Evolutionary conservation across 2,888 invertebrate genomes (phyloP), one percentile per base, ranked within the genome.

Genomic region (Polydrusus pterygomalis): DNA sequence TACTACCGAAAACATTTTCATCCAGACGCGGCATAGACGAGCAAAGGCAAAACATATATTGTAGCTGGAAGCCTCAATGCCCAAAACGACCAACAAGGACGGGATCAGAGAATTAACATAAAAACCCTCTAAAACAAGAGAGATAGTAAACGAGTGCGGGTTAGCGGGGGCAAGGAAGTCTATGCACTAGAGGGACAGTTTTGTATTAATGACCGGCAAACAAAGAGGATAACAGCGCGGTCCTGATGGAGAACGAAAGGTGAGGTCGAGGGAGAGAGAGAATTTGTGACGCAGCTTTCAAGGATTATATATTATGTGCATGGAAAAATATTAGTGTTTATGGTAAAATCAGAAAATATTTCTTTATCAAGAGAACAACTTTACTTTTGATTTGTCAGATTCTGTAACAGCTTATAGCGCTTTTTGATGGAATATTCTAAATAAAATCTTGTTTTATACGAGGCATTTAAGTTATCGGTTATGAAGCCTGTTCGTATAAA

Each of bases 121-220:
- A 70, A 74, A 74, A 74, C 47, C 74, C 54, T 70, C 38, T 70
- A 70, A 74, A 69, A 63, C 64, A 63, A 74, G 74, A 38, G 74
- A 69, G 74, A 74, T 63, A 64, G 67, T 30, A 38, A 58, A 18
- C 34, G 49, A 49, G 62, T 17, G 51, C 30, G 56, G 47, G 60
- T 17, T n/a, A 45, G 43, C 34, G 58, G 45, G 70, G 67, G 47
- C 40, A 45, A 78, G 78, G 78, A 82, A 81, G 82, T 81, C 80
- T 81, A 81, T 79, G 83, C 80, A 81, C 80, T 82, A 83, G 82
- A 83, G 83, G 83, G 83, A 83, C 80, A 81, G 82, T 82, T 74
- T 83, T 82, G 82, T 81, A 83, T 83, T 83, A 82, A 83, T 83
- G 83, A 83, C 82, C 81, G 81, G 80, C 81, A 81, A 83, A 83